phyloP scores from a whole-genome alignment of 1,140 invertebrate genomes.

The Calliopsis andreniformis region DNA sequence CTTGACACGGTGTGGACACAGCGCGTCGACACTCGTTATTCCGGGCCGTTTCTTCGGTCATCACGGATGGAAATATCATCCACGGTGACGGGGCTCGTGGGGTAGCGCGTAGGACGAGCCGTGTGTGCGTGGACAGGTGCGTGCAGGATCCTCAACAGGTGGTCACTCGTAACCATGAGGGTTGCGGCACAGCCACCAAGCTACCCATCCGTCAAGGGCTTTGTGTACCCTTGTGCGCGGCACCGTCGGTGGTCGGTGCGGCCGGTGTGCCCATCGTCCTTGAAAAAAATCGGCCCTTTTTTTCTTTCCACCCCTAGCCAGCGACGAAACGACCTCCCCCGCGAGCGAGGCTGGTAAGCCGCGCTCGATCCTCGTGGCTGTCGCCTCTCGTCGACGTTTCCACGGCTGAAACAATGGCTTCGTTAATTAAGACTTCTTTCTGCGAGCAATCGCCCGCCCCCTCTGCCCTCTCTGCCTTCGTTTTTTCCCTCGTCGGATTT shows the following conservation, averaged over 20 bases:
- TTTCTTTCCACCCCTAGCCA: conserved; percentile 45
- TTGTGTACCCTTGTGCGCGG: conserved; percentile 75
- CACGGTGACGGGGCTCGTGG: conserved; percentile 15
- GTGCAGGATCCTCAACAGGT: conserved; percentile 78
- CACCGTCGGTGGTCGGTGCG: conserved; percentile 61
- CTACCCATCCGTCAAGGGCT: conserved; percentile 80
- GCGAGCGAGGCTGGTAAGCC: conserved; percentile 35
- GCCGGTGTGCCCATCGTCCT: conserved; percentile 68
- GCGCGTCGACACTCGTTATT: conserved; percentile 51
- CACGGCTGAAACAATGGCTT: conserved; percentile 75
- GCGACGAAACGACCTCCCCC: conserved; percentile 45
- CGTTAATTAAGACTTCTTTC: conserved; percentile 80
- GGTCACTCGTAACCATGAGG: conserved; percentile 76
- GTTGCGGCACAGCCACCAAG: conserved; percentile 72
- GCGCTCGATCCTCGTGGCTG: conserved; percentile 54
- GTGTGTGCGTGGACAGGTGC: conserved; percentile 78
- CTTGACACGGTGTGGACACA: conserved; percentile 31
- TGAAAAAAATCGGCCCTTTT: conserved; percentile 68
- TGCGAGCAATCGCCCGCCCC: conserved; percentile 44
- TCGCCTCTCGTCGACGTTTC: conserved; percentile 69
- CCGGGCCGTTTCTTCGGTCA: conserved; percentile 58
- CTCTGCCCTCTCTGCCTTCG: background rate
- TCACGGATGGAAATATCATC: conserved; percentile 58
- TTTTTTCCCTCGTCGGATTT: background rate
- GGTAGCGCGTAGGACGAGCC: conserved; percentile 50